These are phyloP conservation scores for Coecobrya sp. DNA, from an alignment of 2,888 invertebrate species.

Conservation along the genomic window DNA sequence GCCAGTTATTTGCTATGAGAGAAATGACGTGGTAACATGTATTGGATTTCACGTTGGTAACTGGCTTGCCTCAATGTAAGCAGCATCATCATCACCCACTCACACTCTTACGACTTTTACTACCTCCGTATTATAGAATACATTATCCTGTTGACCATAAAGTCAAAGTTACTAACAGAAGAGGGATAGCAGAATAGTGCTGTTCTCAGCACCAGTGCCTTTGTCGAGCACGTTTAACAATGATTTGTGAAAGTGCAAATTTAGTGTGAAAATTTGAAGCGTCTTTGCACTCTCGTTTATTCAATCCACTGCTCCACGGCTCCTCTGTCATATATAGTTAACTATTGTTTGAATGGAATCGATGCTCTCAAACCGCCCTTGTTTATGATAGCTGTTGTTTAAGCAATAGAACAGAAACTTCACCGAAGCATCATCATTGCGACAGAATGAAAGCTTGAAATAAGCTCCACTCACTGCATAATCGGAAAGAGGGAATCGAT, in stretches of 20 bases:
- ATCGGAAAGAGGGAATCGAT: no score
- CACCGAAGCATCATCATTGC: background rate
- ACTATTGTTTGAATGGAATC: background rate
- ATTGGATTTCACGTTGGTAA: background rate
- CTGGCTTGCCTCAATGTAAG: background rate
- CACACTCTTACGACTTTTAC: background rate
- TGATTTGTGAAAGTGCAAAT: conserved; percentile 16
- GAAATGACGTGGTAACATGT: background rate
- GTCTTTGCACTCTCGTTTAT: background rate
- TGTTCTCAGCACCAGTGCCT: background rate
- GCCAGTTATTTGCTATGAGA: conserved; percentile 13
- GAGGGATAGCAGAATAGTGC: background rate
- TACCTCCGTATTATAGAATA: background rate
- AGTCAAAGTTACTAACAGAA: background rate
- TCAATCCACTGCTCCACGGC: background rate
- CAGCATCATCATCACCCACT: background rate
- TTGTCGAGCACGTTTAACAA: background rate
- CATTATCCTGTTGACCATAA: background rate
- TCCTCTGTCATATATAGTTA: background rate
- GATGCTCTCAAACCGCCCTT: background rate
- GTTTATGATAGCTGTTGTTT: conserved; percentile 5
- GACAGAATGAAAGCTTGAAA: background rate
- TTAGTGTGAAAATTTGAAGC: background rate
- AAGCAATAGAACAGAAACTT: background rate
- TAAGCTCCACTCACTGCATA: background rate